Evolutionary conservation across 2,797 vertebrate genomes (phyloP), one percentile per base, ranked within the genome.

Genomic region (Poecilia velifera): DNA sequence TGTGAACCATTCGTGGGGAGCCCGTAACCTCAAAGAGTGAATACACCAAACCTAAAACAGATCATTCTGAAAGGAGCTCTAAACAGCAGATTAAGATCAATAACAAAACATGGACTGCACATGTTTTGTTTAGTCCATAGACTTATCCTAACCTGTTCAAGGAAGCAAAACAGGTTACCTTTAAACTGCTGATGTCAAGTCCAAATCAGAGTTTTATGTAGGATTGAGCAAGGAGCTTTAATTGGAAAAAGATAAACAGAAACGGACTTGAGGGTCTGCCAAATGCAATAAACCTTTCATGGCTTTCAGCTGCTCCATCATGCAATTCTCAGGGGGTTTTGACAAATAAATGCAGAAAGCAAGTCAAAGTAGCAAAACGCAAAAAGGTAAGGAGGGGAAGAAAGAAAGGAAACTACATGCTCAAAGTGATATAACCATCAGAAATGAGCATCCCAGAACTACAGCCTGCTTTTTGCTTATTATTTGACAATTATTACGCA

Each of bases 211-310:
- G 73, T 46, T 74, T 47, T 57, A 47, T 73, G 51, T 28, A 76
- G 72, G 71, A 82, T 68, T 79, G 46, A 80, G 70, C 80, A 51
- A 78, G 76, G 25, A 59, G 81, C 77, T 86, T 88, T 85, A 84
- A 91, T 88, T 80, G 85, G 83, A 53, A 36, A 75, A 78, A 89
- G 72, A 82, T 78, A 28, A 78, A 77, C 74, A 81, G 18, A 77
- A 72, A 62, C 73, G 31, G 73, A 71, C 71, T 77, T 46, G 74
- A 80, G 76, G 45, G 59, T 75, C 59, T 70, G 46, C 41, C 12
- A n/a, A 82, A 64, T 45, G 76, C 36, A 87, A 80, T 51, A 81
- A 87, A 83, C 79, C 49, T 68, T 68, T 66, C 46, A 82, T 25
- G 74, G 82, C 82, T 76, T 72, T 73, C 59, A 82, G 82, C 82